A percentile compares a stretch with the other conserved stretches of the same genome.
Conservation (phyloP, 30 jellyfish, hydroid and myxozoan species). For the Aurelia aurita complex sp. Pacific region DNA sequence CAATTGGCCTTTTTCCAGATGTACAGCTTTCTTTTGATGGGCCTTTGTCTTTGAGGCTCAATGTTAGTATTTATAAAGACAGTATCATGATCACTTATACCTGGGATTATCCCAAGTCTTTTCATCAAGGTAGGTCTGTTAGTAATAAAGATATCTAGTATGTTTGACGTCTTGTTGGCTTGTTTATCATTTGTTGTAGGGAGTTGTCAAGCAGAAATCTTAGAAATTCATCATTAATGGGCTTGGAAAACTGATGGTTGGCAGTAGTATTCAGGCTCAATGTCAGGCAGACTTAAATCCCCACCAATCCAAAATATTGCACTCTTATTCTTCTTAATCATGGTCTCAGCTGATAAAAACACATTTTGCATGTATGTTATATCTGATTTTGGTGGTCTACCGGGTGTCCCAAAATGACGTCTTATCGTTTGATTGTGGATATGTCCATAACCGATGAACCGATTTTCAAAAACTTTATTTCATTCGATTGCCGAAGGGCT, state of each 20-base stretch:
- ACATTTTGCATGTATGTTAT: constrained; percentile 1
- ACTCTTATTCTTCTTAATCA: not conserved
- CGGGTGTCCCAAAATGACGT: too few relatives aligned
- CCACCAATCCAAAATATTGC: too few relatives aligned
- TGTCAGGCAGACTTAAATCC: too few relatives aligned
- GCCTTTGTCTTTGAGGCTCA: constrained; percentile 37
- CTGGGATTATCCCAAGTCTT: constrained; percentile 39
- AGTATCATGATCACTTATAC: constrained; percentile 35
- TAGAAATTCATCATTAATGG: constrained; percentile 13
- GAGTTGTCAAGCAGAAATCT: constrained; percentile 34
- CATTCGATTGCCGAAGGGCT: too few relatives aligned
- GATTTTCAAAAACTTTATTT: too few relatives aligned
- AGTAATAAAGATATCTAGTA: constrained; percentile 27
- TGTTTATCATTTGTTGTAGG: constrained; percentile 29
- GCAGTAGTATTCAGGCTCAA: too few relatives aligned
- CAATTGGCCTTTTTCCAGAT: constrained; percentile 42
- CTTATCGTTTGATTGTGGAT: too few relatives aligned
- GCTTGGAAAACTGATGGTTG: not conserved
- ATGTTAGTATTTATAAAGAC: constrained; percentile 17
- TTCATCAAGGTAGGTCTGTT: constrained; percentile 25
- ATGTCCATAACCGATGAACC: too few relatives aligned
- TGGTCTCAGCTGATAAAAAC: constrained; percentile 18
- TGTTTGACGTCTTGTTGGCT: constrained; percentile 46
- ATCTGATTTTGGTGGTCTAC: constrained; percentile 5
- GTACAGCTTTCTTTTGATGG: constrained; percentile 44